Evolutionary conservation across 1,140 invertebrate species (phyloP).

Genomic region (Lutraria rhynchaena): DNA sequence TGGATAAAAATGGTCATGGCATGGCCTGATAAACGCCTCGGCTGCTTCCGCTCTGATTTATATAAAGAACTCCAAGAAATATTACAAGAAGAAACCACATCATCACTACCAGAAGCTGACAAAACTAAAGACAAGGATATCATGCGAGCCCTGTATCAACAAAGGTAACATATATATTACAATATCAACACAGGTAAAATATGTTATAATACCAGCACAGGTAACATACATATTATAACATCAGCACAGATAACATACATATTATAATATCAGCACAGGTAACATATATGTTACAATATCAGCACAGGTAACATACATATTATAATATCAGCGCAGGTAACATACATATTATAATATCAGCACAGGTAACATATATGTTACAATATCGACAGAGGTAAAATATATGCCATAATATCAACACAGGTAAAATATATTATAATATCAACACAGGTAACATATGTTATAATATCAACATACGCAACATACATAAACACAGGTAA

Average conservation of each 20-base stretch:
- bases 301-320: no score
- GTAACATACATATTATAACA: no score
- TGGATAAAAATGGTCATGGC: conserved; percentile 55
- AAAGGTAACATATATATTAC: background rate
- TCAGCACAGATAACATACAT: no score
- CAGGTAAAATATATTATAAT: no score
- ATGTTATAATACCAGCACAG: no score
- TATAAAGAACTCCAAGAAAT: background rate
- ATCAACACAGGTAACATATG: no score
- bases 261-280: background rate
- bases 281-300: background rate
- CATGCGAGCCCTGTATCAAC: background rate
- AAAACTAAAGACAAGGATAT: background rate
- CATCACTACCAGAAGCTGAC: background rate
- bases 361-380: no score
- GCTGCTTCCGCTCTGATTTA: conserved; percentile 44
- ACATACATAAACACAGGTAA: no score
- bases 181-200: no score
- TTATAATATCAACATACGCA: background rate
- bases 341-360: no score
- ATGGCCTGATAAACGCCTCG: conserved; percentile 54
- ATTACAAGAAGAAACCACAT: background rate
- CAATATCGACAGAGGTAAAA: background rate
- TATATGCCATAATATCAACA: background rate
- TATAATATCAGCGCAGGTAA: no score